phyloP scores from a whole-genome alignment of 1,140 invertebrate genomes.

The Idris sp. region DNA sequence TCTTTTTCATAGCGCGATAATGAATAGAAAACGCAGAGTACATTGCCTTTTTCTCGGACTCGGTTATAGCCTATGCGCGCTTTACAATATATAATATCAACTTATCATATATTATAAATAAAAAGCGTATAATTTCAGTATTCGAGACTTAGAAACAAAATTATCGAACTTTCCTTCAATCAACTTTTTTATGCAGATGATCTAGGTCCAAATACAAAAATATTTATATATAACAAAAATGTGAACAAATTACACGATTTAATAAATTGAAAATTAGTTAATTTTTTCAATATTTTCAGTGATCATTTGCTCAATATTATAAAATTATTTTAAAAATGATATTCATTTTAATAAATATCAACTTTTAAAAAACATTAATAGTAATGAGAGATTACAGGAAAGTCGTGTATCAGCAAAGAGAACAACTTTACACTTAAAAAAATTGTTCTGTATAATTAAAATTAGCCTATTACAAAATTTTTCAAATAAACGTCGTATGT shows the following conservation, averaged over 20 bases:
- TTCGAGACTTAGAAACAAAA: constrained; percentile 41
- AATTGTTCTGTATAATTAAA: constrained; percentile 22
- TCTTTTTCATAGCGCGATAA: constrained; percentile 36
- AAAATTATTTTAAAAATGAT: no score
- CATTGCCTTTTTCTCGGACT: constrained; percentile 31
- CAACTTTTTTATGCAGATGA: constrained; percentile 17
- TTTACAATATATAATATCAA: constrained; percentile 55
- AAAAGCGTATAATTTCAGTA: constrained; percentile 51
- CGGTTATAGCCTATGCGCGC: constrained; percentile 42
- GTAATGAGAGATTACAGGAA: constrained; percentile 25
- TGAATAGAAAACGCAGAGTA: constrained; percentile 53
- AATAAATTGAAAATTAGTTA: no score
- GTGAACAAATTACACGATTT: constrained; percentile 6
- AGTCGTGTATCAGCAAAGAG: constrained; percentile 4
- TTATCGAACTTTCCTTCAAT: constrained; percentile 54
- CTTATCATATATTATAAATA: constrained; percentile 57
- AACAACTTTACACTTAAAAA: constrained; percentile 17
- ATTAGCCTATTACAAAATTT: constrained; percentile 49
- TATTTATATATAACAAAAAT: constrained; percentile 27
- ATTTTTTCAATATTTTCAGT: no score
- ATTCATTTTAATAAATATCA: no score
- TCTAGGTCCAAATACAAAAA: constrained; percentile 27
- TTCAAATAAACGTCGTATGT: constrained; percentile 39
- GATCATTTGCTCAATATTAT: no score
- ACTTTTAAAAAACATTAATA: no score